A percentile compares a stretch with the other conserved stretches of the same genome.
Evolutionary conservation across 2,113 vertebrate genomes (phyloP).

Genomic region (Podilymbus podiceps): DNA sequence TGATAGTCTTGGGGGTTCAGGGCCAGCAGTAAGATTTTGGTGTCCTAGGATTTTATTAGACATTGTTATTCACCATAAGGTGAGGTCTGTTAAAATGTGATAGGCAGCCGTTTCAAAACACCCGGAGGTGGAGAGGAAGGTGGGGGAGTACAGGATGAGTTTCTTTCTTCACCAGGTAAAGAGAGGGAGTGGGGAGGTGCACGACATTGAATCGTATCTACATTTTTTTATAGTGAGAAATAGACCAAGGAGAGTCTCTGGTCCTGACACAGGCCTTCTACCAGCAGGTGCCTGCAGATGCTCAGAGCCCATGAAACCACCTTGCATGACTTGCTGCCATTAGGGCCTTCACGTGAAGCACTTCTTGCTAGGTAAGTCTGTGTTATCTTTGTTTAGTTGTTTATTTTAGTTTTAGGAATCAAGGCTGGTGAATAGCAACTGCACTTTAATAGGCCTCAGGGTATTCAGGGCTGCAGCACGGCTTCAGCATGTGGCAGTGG

Average conservation of each 20-base stretch:
- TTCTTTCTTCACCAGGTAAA: not conserved
- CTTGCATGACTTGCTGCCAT: not conserved
- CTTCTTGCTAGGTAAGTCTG: not conserved
- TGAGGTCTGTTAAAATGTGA: not conserved
- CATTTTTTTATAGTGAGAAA: not conserved
- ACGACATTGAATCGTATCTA: not conserved
- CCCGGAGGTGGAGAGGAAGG: not conserved
- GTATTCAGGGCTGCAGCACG: fast-evolving
- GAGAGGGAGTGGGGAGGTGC: not conserved
- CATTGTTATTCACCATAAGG: not conserved
- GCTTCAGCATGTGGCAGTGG: fast-evolving
- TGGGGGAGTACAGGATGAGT: not conserved
- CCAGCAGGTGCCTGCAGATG: fast-evolving
- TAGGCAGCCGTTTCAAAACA: not conserved
- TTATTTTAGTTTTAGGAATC: not conserved
- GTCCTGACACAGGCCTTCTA: not conserved
- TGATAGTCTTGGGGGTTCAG: not conserved
- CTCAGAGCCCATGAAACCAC: not conserved
- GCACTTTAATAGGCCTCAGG: not conserved
- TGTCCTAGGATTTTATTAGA: not conserved
- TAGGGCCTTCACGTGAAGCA: not conserved
- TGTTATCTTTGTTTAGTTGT: not conserved
- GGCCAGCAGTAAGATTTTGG: not conserved
- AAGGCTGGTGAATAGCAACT: not conserved
- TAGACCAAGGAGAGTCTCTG: not conserved